Evolutionary conservation across 2,113 vertebrate genomes (phyloP).

Genomic region (Deroptyus accipitrinus): DNA sequence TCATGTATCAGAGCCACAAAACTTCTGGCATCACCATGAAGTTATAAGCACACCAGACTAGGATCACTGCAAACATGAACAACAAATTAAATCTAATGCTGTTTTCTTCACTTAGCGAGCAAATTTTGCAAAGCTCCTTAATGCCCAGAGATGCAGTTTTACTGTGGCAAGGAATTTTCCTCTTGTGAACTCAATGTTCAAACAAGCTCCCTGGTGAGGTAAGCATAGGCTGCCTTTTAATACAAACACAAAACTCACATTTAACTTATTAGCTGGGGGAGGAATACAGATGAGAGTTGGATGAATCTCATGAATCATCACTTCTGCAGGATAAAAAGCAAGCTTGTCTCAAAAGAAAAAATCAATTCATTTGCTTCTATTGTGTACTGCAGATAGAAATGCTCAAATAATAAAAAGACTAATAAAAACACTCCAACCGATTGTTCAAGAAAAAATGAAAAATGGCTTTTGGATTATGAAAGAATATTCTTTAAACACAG

Average conservation of each 20-base stretch:
- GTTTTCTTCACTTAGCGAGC: not conserved
- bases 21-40: not conserved
- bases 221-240: conserved; percentile 40
- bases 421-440: conserved; percentile 53
- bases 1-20: not conserved
- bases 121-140: not conserved
- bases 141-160: not conserved
- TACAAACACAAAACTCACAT: conserved; percentile 58
- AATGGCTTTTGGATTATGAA: conserved; percentile 26
- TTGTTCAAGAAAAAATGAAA: conserved; percentile 68
- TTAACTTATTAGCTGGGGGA: conserved; percentile 69
- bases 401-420: conserved; percentile 64
- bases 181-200: not conserved
- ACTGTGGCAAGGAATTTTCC: not conserved
- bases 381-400: conserved; percentile 56
- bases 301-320: conserved; percentile 66
- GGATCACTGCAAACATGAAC: not conserved
- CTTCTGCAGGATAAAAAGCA: conserved; percentile 68
- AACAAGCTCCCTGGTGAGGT: conserved; percentile 40
- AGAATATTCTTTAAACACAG: conserved; percentile 34
- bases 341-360: conserved; percentile 58
- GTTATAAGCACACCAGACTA: not conserved
- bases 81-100: not conserved
- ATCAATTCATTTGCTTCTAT: conserved; percentile 67
- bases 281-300: conserved; percentile 68